Base-by-base conservation (phyloP, 2,888 invertebrate species). In the Harmothoe impar region DNA sequence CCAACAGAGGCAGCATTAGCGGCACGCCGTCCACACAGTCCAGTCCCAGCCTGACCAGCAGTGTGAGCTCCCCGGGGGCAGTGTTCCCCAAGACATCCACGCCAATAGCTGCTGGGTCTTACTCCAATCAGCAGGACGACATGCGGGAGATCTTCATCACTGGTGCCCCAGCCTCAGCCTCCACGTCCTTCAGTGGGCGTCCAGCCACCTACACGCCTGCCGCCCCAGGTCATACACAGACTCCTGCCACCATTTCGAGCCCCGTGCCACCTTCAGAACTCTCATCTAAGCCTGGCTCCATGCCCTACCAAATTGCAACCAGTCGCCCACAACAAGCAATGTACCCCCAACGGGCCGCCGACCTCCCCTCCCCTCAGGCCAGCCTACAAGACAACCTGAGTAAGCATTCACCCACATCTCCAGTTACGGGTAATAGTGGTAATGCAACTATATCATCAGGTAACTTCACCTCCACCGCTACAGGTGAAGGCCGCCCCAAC, bases 321-420 rank as follows among this genome's bases (percentile, higher is more conserved):
- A 91, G 91, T 51, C 86, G 90, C 20, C 89, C 90, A 5, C 90
- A 90, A n/a, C 89, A 85, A 25, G 85, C 89, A 3, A 85, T 43
- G 51, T 90, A 91, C 72, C 91, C 90, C 17, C 90, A 90, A 25
- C 33, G 56, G 51, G 81, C 89, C 29, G 33, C 78, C 0, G 89
- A 90, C 98, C 91, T 98, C 98, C 17, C 98, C 98, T 96, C 98
- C 98, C 86, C 97, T 97, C 81, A 33, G 15, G 0, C 81, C 20
- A 35, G 15, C 20, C 62, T n/a, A n/a, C 62, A 10, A 33, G 33
- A 25, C 95, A 12, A 33, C 81, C 10, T 81, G 20, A 17, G 29
- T 31, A 77, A 25, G 31, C 77, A 77, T 1, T 68, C 31, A 23
- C 23, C 77, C 5, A 31, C 77, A 5, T 77, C 33, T 5, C 43